These are phyloP conservation scores for Trididemnum miniatum DNA, from an alignment of 23 tunicate species.

Conservation along the genomic window DNA sequence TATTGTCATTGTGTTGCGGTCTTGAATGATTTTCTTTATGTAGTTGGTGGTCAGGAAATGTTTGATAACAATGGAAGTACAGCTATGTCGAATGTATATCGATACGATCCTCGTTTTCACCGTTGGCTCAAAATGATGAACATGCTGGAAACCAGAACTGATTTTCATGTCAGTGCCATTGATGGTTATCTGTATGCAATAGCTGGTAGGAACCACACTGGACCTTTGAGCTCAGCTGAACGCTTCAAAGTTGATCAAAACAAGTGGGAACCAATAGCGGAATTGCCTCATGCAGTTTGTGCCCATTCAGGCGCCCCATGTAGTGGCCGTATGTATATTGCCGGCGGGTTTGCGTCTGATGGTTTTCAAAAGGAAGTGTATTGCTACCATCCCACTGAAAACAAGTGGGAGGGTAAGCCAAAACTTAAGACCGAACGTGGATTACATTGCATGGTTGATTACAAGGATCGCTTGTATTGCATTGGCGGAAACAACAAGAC, in stretches of 20 bases:
- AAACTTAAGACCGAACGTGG: constrained; percentile 95
- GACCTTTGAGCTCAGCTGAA: constrained; percentile 94
- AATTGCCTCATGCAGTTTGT: constrained; percentile 98
- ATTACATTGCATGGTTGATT: constrained; percentile 98
- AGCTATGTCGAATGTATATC: constrained; percentile 92
- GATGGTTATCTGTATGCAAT: constrained; percentile 97
- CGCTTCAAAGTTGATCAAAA: constrained; percentile 89
- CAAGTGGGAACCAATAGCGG: constrained; percentile 91
- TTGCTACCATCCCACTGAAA: constrained; percentile 89
- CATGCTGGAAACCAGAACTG: constrained; percentile 95
- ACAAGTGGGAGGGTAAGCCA: constrained; percentile 95
- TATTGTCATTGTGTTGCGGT: constrained; percentile 99
- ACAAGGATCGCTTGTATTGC: constrained; percentile 73
- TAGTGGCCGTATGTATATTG: constrained; percentile 81
- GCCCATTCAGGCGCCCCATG: constrained; percentile 99
- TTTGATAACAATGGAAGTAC: constrained; percentile 99
- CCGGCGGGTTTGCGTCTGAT: constrained; percentile 99
- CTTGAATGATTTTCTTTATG: constrained; percentile 91
- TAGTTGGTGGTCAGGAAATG: constrained; percentile 99
- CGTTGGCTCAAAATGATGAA: constrained; percentile 84
- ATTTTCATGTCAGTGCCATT: constrained; percentile 95
- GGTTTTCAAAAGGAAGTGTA: constrained; percentile 97
- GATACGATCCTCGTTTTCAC: constrained; percentile 95
- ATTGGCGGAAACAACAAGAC: constrained; percentile 99
- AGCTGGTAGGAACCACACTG: constrained; percentile 96